Evolutionary conservation across 2,888 invertebrate species (phyloP).

Genomic region (Cryptosula pallasiana): DNA sequence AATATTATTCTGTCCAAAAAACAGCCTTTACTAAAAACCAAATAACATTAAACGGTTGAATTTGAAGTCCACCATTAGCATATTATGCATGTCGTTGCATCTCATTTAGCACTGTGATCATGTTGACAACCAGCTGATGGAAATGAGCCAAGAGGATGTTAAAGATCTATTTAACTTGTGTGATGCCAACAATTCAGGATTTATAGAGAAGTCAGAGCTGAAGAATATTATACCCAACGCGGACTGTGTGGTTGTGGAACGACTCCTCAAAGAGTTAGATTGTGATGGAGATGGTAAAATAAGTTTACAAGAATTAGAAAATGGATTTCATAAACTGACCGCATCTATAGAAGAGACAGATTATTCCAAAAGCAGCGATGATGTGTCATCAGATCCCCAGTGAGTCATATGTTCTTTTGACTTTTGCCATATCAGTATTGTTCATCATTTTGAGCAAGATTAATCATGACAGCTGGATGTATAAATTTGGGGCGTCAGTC

Average conservation of each 20-base stretch:
- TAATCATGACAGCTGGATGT: no score
- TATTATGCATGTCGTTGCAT: no score
- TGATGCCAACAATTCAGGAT: slow-evolving; percentile 55
- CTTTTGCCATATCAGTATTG: no score
- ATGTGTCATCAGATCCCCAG: no score
- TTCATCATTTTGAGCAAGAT: no score
- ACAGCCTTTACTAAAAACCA: no score
- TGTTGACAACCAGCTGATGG: neutral
- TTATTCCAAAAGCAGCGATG: no score
- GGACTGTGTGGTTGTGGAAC: neutral
- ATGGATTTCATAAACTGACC: neutral
- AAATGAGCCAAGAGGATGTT: slow-evolving; percentile 34
- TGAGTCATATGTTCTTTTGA: no score
- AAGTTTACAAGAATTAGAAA: slow-evolving; percentile 14
- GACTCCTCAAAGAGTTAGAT: neutral
- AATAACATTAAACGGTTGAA: no score
- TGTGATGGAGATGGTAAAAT: slow-evolving; percentile 21
- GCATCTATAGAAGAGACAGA: no score
- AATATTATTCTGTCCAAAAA: no score
- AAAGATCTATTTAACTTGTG: slow-evolving; percentile 55
- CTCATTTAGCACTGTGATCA: neutral
- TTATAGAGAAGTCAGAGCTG: slow-evolving; percentile 55
- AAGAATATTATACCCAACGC: slow-evolving; percentile 40
- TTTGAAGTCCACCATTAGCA: no score
- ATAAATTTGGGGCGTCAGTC: neutral